phyloP scores from a whole-genome alignment of 2,113 vertebrate species.

The Colaptes auratus region DNA sequence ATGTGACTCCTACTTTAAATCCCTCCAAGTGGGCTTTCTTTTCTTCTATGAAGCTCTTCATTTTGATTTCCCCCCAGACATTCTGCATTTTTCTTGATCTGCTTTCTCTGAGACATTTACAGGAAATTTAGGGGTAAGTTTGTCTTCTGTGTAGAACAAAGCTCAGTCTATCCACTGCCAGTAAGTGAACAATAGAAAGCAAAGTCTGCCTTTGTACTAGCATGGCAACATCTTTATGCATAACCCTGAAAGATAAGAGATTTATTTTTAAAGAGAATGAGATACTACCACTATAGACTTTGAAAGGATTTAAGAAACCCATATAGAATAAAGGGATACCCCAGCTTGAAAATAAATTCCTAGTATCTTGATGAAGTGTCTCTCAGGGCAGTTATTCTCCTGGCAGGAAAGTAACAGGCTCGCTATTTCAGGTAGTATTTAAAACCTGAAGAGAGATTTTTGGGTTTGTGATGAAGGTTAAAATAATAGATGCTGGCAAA shows the following conservation, averaged over 20 bases:
- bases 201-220: background rate
- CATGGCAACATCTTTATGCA: background rate
- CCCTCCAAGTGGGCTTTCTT: background rate
- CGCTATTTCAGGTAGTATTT: background rate
- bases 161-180: background rate
- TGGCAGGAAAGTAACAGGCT: background rate
- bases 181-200: background rate
- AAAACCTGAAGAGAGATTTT: background rate
- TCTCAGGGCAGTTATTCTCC: background rate
- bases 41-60: background rate
- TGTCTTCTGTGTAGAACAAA: background rate
- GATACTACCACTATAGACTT: background rate
- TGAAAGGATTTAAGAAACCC: background rate
- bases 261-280: constrained; percentile 2
- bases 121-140: background rate
- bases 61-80: background rate
- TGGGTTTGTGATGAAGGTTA: background rate
- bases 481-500: background rate
- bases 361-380: background rate
- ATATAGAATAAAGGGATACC: background rate
- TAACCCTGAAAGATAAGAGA: background rate
- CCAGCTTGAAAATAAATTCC: background rate
- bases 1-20: background rate
- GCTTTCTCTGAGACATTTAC: background rate
- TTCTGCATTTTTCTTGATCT: background rate